phyloP scores from a whole-genome alignment of 2,888 invertebrate genomes.

The Acleris holmiana region DNA sequence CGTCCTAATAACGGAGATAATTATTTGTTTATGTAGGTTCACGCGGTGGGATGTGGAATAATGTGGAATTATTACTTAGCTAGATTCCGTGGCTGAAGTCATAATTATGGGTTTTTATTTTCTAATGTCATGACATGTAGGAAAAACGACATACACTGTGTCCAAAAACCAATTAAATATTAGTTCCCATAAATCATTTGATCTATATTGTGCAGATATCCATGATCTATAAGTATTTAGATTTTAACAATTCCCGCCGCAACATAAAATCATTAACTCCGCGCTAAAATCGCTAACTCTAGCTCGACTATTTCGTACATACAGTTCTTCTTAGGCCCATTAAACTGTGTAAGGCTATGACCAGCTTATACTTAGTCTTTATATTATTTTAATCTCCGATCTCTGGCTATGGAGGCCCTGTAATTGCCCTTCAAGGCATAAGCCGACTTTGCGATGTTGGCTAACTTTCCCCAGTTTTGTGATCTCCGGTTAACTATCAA shows the following conservation, averaged over 20 bases:
- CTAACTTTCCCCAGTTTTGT: constrained; percentile 71
- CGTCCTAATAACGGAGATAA: constrained; percentile 33
- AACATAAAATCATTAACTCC: too few relatives aligned
- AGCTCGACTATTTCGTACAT: too few relatives aligned
- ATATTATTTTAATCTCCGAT: constrained; percentile 1
- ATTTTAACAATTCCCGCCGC: too few relatives aligned
- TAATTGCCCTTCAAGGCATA: constrained; percentile 31
- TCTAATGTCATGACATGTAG: too few relatives aligned
- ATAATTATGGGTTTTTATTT: not conserved
- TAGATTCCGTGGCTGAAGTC: not conserved
- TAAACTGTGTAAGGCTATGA: too few relatives aligned
- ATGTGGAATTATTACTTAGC: constrained; percentile 19
- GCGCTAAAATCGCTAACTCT: too few relatives aligned
- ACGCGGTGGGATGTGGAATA: constrained; percentile 8
- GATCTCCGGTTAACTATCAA: constrained; percentile 53
- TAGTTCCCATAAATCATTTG: too few relatives aligned
- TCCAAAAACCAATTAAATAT: too few relatives aligned
- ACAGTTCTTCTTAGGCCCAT: too few relatives aligned
- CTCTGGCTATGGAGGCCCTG: constrained; percentile 4
- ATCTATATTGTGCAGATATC: too few relatives aligned
- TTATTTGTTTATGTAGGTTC: constrained; percentile 27
- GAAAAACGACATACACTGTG: too few relatives aligned
- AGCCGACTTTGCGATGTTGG: constrained; percentile 30
- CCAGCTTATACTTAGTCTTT: not conserved
- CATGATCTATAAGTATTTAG: too few relatives aligned